These are phyloP conservation scores for Macrophya alboannulata DNA, from an alignment of 2,888 invertebrate species.

Conservation along the genomic window DNA sequence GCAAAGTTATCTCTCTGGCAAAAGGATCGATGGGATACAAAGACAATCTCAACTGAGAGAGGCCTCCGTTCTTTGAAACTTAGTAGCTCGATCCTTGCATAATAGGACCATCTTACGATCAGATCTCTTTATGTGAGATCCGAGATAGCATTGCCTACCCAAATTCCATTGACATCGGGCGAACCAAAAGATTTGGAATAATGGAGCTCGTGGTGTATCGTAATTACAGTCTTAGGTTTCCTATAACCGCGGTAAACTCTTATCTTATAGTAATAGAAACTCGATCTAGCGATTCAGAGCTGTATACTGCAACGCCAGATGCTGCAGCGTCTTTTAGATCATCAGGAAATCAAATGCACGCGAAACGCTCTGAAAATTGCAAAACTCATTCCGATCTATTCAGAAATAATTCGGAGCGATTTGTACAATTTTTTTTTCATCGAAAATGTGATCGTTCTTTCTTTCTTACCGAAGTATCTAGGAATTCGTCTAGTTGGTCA, in stretches of 20 bases:
- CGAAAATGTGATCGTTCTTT: not conserved
- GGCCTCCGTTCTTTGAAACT: slow-evolving; percentile 34
- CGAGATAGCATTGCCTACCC: slow-evolving; percentile 44
- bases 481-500: not conserved
- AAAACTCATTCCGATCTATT: not conserved
- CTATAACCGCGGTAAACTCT: slow-evolving; percentile 42
- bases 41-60: slow-evolving; percentile 43
- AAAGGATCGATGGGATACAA: slow-evolving; percentile 49
- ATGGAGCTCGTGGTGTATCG: slow-evolving; percentile 41
- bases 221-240: slow-evolving; percentile 52
- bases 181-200: slow-evolving; percentile 48
- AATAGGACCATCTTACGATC: slow-evolving; percentile 42
- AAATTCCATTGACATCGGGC: slow-evolving; percentile 52
- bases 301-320: not conserved
- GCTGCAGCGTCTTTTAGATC: not conserved
- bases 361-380: not conserved
- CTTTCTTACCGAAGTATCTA: not conserved
- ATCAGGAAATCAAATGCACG: not conserved
- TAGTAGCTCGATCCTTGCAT: slow-evolving; percentile 45
- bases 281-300: slow-evolving; percentile 11
- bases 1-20: slow-evolving; percentile 22
- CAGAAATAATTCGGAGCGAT: not conserved
- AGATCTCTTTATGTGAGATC: slow-evolving; percentile 48
- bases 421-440: not conserved
- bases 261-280: slow-evolving; percentile 41